Conservation (phyloP, 2,797 vertebrate genomes). For the Carapus acus region DNA sequence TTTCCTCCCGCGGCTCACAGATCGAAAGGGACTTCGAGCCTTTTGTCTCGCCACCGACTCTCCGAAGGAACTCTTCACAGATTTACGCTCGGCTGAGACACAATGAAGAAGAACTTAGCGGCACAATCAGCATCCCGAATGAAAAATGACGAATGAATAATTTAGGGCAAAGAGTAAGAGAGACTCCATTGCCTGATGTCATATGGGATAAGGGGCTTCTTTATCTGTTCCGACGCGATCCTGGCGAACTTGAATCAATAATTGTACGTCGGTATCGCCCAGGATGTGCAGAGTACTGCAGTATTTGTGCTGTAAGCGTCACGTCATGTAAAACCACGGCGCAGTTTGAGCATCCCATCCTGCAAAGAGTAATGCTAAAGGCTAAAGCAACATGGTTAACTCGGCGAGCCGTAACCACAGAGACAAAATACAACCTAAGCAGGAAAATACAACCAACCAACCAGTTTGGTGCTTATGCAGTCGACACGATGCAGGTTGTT, state of each 20-base stretch:
- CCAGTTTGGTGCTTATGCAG: no score
- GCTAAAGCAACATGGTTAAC: constrained; percentile 16
- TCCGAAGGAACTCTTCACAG: neutral
- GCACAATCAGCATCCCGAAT: constrained; percentile 9
- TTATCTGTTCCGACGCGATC: constrained; percentile 30
- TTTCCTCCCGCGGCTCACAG: constrained; percentile 24
- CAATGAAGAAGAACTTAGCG: constrained; percentile 19
- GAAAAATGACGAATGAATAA: constrained; percentile 25
- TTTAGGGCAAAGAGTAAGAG: constrained; percentile 14
- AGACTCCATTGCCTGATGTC: constrained; percentile 25
- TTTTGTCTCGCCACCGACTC: constrained; percentile 15
- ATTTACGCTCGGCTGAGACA: constrained; percentile 12
- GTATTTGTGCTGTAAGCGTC: constrained; percentile 13
- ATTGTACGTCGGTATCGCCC: constrained; percentile 17
- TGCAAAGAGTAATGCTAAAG: neutral
- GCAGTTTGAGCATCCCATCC: constrained; percentile 11
- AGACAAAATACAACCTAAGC: no score
- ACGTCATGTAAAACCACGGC: constrained; percentile 24
- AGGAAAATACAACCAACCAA: no score
- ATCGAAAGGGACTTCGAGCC: constrained; percentile 16
- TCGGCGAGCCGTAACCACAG: constrained; percentile 47
- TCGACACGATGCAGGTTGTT: no score
- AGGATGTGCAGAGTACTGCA: no score
- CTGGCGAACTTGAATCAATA: constrained; percentile 48
- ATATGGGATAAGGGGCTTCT: constrained; percentile 32